These are phyloP conservation scores for Clarias magur DNA, from an alignment of 2,113 vertebrate species.

Conservation along the genomic window DNA sequence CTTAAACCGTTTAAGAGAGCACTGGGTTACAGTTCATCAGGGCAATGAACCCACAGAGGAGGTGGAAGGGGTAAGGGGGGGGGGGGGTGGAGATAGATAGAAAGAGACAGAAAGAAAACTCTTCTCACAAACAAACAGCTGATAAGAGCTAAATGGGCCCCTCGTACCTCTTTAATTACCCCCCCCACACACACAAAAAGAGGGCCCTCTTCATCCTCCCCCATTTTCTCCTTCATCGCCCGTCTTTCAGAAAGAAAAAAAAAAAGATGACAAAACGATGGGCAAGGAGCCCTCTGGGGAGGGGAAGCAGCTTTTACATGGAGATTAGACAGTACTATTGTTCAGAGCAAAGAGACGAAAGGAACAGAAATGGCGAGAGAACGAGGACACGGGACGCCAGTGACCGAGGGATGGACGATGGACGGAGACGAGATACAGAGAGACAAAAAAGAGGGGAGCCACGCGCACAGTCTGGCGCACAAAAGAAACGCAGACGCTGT, in stretches of 20 bases:
- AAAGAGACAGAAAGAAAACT: constrained; percentile 75
- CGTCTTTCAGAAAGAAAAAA: constrained; percentile 60
- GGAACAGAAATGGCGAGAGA: not conserved
- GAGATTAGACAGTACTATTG: constrained; percentile 98
- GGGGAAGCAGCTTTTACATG: constrained; percentile 99
- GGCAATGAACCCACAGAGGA: constrained; percentile 29
- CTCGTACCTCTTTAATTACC: constrained; percentile 20
- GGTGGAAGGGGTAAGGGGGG: not conserved
- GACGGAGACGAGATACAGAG: constrained; percentile 45
- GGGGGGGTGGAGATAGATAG: not conserved
- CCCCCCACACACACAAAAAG: constrained; percentile 63
- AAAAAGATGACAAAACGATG: constrained; percentile 96
- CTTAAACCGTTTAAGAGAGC: constrained; percentile 50
- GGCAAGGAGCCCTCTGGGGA: constrained; percentile 91
- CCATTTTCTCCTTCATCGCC: constrained; percentile 31
- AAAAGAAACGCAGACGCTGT: not conserved
- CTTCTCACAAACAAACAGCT: constrained; percentile 85
- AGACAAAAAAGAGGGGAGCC: not conserved
- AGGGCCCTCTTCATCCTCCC: constrained; percentile 67
- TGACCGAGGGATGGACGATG: constrained; percentile 9
- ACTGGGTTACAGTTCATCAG: constrained; percentile 41
- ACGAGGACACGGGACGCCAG: constrained; percentile 45
- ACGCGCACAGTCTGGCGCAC: not conserved
- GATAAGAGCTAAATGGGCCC: constrained; percentile 83
- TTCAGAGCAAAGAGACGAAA: constrained; percentile 74